Evolutionary conservation across 2,888 invertebrate species (phyloP), one percentile per base, ranked within the genome.

Genomic region (Priocnemis perturbator): DNA sequence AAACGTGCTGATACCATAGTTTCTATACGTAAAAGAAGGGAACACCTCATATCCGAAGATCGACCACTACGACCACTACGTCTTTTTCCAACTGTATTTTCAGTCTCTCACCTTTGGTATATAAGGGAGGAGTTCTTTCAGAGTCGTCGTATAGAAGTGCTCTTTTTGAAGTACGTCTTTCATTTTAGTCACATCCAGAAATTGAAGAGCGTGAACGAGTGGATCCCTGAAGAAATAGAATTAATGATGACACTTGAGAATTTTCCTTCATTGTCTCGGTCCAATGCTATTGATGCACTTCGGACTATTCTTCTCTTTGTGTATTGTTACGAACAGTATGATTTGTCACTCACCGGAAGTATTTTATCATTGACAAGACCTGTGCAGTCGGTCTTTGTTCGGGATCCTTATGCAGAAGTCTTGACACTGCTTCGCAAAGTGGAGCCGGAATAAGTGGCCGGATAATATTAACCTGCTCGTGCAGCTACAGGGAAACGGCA

Each of bases 1-100:
- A 97, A 59, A 98, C 94, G 89, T 96, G 96, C 88, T 96, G 96
- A 92, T 97, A 98, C 93, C 97, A 95, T 61, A 98, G 91, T 95
- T 98, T 98, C 98, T 98, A 92, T 61, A 91, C 90, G 74, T 76
- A 47, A 20, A 55, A 59, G 23, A 17, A 21, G 15, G 11, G 9
- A n/a, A n/a, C 47, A 47, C 15, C 17, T 3, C 3, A 47, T 47
- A n/a, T 2, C 3, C 4, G 47, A n/a, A 17, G 7, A 47, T 47
- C 17, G 17, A 4, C 2, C 9, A 17, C 47, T 26, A 26, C 2
- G 5, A 26, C 5, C 7, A 37, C 14, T 37, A 11, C 11, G 7
- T 1, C 14, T 11, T 11, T 37, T 37, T 9, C 11, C 14, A 37
- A 37, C 7, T 37, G 4, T 26, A 26, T 26, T 26, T 26, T 3